Base-by-base conservation (phyloP, 2,888 invertebrate genomes). In the Dyspetes luteomarginatus region DNA sequence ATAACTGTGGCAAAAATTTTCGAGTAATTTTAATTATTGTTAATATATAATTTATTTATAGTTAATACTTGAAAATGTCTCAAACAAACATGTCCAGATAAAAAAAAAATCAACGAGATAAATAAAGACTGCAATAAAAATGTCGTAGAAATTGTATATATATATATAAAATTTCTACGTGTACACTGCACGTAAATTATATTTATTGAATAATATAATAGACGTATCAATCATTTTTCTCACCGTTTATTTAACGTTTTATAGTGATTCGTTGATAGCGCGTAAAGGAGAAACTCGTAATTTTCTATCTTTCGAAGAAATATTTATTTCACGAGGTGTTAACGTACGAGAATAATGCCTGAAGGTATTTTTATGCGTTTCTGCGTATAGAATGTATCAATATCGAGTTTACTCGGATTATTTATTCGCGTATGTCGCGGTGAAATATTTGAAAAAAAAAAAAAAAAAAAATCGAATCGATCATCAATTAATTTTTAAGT, bases 241-340 rank as follows among this genome's bases (percentile, higher is more conserved):
- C 24, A 9, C 71, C 60, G 71, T 36, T 60, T 45, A 60, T 72
- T 60, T 72, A 72, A 15, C 48, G 48, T 17, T n/a, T n/a, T n/a
- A n/a, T n/a, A n/a, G n/a, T 12, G 36, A 36, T 12, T 36, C 36
- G 36, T 36, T 12, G 36, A 36, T 36, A 36, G 12, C 36, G 12
- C 36, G 15, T 50, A 12, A 64, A 72, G 50, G 50, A 36, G 28
- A 62, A 4, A 48, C 58, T 4, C 30, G 58, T 15, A 15, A n/a
- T 64, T 55, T 41, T 30, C n/a, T 19, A 7, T 17, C 62, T 17
- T 55, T 64, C 43, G 28, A 5, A 45, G 73, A 73, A 73, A 73
- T 60, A 73, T 64, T 73, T 73, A 73, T 64, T 73, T 76, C 17
- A 72, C 72, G 72, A 80, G 80, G 80, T 80, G 80, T 67, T 52